These are phyloP conservation scores for Calameuta idolon DNA, from an alignment of 2,888 invertebrate species.

Conservation along the genomic window DNA sequence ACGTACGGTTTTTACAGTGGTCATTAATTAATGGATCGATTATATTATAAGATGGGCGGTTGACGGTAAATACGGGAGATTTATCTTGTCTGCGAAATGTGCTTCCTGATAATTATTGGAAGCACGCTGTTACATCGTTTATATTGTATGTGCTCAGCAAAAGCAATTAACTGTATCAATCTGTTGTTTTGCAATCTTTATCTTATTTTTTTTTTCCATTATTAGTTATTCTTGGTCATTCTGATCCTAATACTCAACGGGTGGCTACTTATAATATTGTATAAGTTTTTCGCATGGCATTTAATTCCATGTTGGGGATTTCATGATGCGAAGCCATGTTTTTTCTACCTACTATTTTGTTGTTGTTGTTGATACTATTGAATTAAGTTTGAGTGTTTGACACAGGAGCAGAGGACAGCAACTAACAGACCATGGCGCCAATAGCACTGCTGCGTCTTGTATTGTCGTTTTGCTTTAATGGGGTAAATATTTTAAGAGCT, in stretches of 20 bases:
- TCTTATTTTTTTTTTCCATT: slow-evolving; percentile 39
- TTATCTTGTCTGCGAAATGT: background rate
- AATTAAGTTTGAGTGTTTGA: slow-evolving; percentile 62
- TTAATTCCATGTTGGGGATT: slow-evolving; percentile 4
- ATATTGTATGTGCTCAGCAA: slow-evolving; percentile 17
- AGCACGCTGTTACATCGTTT: background rate
- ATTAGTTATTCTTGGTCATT: background rate
- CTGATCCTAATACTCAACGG: slow-evolving; percentile 23
- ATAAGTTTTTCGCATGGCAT: too few relatives aligned
- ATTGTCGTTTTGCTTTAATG: slow-evolving; percentile 65
- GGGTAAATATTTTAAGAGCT: slow-evolving; percentile 64
- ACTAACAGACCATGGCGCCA: slow-evolving; percentile 65
- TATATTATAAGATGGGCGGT: background rate
- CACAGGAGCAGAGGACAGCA: slow-evolving; percentile 65
- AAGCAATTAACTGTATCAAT: slow-evolving; percentile 50
- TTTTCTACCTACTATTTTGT: background rate
- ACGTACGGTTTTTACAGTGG: background rate
- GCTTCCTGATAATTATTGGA: background rate
- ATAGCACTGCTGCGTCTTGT: slow-evolving; percentile 65
- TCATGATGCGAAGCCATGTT: slow-evolving; percentile 6
- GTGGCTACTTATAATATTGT: too few relatives aligned
- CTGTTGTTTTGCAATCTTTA: slow-evolving; percentile 46
- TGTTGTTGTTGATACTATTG: slow-evolving; percentile 22
- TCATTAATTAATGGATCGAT: background rate
- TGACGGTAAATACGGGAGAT: background rate